Base-by-base conservation (phyloP, 2,888 invertebrate genomes). In the Patella pellucida region DNA sequence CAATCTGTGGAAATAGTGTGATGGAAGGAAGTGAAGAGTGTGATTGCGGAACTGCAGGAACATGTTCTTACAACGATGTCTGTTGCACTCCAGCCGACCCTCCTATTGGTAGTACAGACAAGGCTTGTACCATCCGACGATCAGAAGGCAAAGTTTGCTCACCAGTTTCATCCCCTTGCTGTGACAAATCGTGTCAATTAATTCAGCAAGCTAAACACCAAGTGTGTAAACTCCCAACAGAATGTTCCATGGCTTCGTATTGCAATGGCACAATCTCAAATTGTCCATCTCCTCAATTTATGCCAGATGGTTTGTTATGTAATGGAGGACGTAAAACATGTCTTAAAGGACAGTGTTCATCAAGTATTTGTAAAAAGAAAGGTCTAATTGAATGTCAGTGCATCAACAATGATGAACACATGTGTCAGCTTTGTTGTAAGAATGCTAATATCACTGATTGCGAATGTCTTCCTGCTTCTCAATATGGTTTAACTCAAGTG, bases 1-100 rank as follows among this genome's bases (percentile, higher is more conserved):
- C 82, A 4, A 71, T 77, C 19, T 88, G 88, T 80, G 88, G 88
- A 5, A 87, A 88, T 76, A 81, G 81, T n/a, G 71, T 86, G 15
- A 76, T 79, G n/a, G 88, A 87, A 70, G 72, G 52, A 7, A 82
- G 80, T 2, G 87, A 87, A 70, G 86, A 87, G 54, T 87, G 87
- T 77, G 87, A 87, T 71, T 87, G 87, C 77, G 87, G 87, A 0
- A 74, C 74, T 2, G 51, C 68, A 1, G 72, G 69, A 3, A 79
- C 78, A 1, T 87, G 87, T 72, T 41, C 54, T 7, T 75, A 51
- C 3, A 72, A 80, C 14, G 86, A 86, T 56, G 78, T 77, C 0
- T 87, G 86, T 73, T 87, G 87, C 71, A 83, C 85, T 3, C 86
- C 87, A 11, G 52, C 73, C 16, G 81, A 83, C 52, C 71, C 15